A percentile compares a stretch with the other conserved stretches of the same genome.
These are phyloP conservation scores for Drosophila flavopinicola DNA, from an alignment of 2,888 invertebrate genomes.

Conservation along the genomic window DNA sequence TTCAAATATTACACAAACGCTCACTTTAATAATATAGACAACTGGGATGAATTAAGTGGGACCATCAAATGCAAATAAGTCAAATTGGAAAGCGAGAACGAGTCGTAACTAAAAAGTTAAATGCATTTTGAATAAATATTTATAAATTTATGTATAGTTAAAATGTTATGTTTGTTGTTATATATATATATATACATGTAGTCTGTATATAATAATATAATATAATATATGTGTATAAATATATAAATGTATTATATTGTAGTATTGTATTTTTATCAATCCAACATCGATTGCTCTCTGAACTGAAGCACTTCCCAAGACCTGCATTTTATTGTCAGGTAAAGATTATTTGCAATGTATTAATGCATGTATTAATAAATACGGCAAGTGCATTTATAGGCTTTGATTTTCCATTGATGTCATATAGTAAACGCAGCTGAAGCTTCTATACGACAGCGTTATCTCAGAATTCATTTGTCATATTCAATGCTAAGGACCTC, in stretches of 20 bases:
- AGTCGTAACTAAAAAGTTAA: no score
- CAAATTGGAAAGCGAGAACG: no score
- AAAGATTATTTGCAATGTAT: constrained; percentile 4
- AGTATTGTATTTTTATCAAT: background rate
- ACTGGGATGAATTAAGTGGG: no score
- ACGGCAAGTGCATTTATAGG: background rate
- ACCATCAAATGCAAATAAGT: no score
- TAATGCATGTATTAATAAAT: constrained; percentile 10
- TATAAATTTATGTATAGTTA: no score
- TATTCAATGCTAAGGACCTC: constrained; percentile 70
- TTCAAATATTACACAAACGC: no score
- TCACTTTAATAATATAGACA: no score
- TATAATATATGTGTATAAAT: no score
- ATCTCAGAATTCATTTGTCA: constrained; percentile 26
- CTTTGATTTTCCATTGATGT: background rate
- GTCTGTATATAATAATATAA: no score
- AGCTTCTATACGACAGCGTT: constrained; percentile 16
- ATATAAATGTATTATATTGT: background rate
- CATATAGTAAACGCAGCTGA: background rate
- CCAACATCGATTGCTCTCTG: background rate
- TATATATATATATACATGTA: no score
- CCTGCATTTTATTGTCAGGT: background rate
- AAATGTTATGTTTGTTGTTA: no score
- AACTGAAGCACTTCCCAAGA: background rate
- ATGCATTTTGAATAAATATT: no score